A percentile compares a stretch with the other conserved stretches of the same genome.
phyloP scores from a whole-genome alignment of 2,113 vertebrate species.

The Otus sunia region DNA sequence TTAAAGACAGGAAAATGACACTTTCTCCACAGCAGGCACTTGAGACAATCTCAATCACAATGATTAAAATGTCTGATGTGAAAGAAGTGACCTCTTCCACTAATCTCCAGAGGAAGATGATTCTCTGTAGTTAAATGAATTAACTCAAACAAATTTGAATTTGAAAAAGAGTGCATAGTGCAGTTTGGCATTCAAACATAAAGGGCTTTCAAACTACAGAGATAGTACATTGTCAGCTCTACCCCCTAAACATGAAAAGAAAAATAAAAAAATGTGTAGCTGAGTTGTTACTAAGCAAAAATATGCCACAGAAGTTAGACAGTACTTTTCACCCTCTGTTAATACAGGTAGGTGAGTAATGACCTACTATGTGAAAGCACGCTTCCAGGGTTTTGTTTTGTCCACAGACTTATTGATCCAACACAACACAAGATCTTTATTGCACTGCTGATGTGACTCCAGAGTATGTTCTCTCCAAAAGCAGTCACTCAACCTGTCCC shows the following conservation, averaged over 20 bases:
- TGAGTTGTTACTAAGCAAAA: not conserved
- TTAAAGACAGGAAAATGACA: not conserved
- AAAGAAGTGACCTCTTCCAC: conserved; percentile 12
- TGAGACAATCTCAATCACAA: not conserved
- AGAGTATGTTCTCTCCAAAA: not conserved
- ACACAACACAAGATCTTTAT: not conserved
- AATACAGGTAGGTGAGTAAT: not conserved
- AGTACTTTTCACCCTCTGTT: not conserved
- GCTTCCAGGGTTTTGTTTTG: not conserved
- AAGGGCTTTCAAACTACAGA: not conserved
- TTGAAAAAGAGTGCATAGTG: not conserved
- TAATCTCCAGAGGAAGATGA: not conserved
- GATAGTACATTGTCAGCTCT: not conserved
- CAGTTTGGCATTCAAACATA: not conserved
- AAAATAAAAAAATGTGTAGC: not conserved
- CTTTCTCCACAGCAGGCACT: not conserved
- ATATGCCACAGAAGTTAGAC: not conserved
- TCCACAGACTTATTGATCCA: not conserved
- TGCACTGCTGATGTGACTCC: not conserved
- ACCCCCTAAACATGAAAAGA: not conserved
- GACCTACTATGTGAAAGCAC: not conserved
- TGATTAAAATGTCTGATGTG: conserved; percentile 3
- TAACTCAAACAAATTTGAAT: not conserved
- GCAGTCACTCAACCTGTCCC: not conserved
- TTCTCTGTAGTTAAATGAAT: not conserved